These are phyloP conservation scores for Antheraea assamensis DNA, from an alignment of 2,888 invertebrate species.

Conservation along the genomic window DNA sequence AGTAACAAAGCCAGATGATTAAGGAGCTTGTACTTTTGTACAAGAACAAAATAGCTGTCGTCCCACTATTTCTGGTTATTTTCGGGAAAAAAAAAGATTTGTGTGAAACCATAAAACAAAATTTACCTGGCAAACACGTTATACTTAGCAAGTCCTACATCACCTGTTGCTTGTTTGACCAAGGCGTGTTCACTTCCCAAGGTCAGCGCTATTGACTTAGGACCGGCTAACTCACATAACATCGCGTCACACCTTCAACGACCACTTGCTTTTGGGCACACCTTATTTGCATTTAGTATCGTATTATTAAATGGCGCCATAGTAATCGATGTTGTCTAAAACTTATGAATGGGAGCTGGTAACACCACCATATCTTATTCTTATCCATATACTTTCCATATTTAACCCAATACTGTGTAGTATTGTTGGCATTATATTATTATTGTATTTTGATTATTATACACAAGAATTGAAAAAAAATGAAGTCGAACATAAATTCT, in stretches of 20 bases:
- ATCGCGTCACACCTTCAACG: not conserved
- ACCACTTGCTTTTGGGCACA: constrained; percentile 2
- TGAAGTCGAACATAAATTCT: not conserved
- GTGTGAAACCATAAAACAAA: not conserved
- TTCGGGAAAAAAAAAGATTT: not conserved
- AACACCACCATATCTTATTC: not conserved
- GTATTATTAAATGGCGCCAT: not conserved
- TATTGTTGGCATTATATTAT: not conserved
- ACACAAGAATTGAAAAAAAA: not conserved
- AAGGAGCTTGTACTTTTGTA: not conserved
- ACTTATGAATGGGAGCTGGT: not conserved
- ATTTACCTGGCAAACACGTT: not conserved
- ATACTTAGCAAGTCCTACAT: not conserved
- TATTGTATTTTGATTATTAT: not conserved
- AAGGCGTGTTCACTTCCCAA: constrained; percentile 11
- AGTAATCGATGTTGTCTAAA: not conserved
- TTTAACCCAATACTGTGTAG: not conserved
- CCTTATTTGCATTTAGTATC: not conserved
- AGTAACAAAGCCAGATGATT: not conserved
- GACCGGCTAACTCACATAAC: constrained; percentile 5
- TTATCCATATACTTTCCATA: not conserved
- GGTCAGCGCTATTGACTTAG: constrained; percentile 18
- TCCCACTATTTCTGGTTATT: not conserved
- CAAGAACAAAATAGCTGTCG: not conserved
- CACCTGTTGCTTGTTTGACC: constrained; percentile 20